Conservation (phyloP, 2,797 vertebrate genomes). For the Astyanax mexicanus region DNA sequence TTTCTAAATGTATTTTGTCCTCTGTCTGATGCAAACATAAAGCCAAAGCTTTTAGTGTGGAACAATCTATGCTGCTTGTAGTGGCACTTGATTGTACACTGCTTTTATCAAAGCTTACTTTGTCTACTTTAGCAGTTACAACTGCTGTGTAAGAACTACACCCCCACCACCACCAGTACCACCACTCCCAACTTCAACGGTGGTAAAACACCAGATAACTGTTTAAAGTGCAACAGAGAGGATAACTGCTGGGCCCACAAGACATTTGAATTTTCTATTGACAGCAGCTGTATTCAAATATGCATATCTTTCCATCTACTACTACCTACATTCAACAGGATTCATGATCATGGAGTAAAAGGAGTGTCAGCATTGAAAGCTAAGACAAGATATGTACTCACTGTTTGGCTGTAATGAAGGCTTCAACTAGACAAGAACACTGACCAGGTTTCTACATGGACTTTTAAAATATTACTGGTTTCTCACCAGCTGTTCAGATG, state of each 20-base stretch:
- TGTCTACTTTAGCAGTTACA: constrained; percentile 15
- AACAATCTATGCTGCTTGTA: not conserved
- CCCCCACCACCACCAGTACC: too few relatives aligned
- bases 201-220: not conserved
- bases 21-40: not conserved
- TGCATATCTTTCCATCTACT: not conserved
- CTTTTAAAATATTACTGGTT: too few relatives aligned
- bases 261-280: not conserved
- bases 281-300: not conserved
- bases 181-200: not conserved
- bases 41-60: not conserved
- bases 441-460: too few relatives aligned
- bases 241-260: not conserved
- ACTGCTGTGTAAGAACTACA: not conserved
- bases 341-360: not conserved
- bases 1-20: not conserved
- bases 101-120: constrained; percentile 10
- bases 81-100: not conserved
- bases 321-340: not conserved
- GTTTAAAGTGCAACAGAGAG: not conserved
- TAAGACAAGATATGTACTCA: too few relatives aligned
- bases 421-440: too few relatives aligned
- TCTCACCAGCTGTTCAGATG: too few relatives aligned
- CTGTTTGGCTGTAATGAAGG: too few relatives aligned
- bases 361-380: too few relatives aligned